Percentiles rank a stretch among this genome's conserved stretches.
These are phyloP conservation scores for Melinopterus prodromus DNA, from an alignment of 2,888 invertebrate genomes.

Conservation along the genomic window DNA sequence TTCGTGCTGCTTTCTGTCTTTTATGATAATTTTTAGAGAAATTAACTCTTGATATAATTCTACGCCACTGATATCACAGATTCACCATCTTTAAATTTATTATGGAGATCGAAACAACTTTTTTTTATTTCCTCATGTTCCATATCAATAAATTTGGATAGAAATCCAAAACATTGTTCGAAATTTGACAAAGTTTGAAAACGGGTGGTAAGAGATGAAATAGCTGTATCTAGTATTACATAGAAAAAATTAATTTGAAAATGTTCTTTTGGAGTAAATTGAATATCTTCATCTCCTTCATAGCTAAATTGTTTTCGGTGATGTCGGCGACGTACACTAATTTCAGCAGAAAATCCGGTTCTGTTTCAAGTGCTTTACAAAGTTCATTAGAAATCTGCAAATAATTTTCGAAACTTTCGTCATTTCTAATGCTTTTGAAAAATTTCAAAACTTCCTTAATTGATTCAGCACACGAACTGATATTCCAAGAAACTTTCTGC, in stretches of 20 bases:
- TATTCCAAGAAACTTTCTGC: slow-evolving; percentile 18
- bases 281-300: not conserved
- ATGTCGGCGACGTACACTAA: slow-evolving; percentile 10
- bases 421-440: slow-evolving; percentile 11
- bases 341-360: slow-evolving; percentile 14
- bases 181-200: slow-evolving; percentile 16
- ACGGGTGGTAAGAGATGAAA: slow-evolving; percentile 16
- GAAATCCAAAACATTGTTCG: not conserved
- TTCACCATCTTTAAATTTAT: slow-evolving; percentile 4
- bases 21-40: slow-evolving; percentile 12
- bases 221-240: slow-evolving; percentile 8
- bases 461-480: slow-evolving; percentile 15
- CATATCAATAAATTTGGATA: not conserved
- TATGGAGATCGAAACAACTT: slow-evolving; percentile 4
- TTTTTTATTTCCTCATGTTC: not conserved
- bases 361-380: slow-evolving; percentile 14
- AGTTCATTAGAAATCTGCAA: slow-evolving; percentile 17
- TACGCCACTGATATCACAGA: slow-evolving; percentile 12
- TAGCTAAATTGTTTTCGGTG: slow-evolving; percentile 15
- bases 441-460: slow-evolving; percentile 14
- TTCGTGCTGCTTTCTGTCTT: slow-evolving; percentile 19
- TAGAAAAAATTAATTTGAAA: slow-evolving; percentile 21
- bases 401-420: slow-evolving; percentile 13
- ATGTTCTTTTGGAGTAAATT: slow-evolving; percentile 13
- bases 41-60: slow-evolving; percentile 19